Evolutionary conservation across 2,888 invertebrate genomes (phyloP), one percentile per base, ranked within the genome.

Genomic region (Phalangium opilio): DNA sequence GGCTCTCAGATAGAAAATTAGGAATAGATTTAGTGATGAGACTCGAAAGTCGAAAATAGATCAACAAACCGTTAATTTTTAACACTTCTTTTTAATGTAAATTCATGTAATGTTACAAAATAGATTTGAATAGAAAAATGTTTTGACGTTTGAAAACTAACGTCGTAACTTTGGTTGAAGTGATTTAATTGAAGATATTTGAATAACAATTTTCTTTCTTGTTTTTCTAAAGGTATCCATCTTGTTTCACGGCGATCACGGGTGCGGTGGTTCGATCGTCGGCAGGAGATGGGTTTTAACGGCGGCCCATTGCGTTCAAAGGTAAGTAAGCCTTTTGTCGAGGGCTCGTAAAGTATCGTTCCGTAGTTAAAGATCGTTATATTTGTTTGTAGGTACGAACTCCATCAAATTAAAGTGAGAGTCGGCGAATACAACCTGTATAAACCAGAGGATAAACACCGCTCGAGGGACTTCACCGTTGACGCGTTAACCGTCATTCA

Each of bases 351-450:
- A n/a, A n/a, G n/a, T n/a, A n/a, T n/a, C n/a, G n/a, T n/a, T n/a
- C n/a, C n/a, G n/a, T n/a, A n/a, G n/a, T n/a, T n/a, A n/a, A n/a
- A n/a, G n/a, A n/a, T n/a, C n/a, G n/a, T n/a, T n/a, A n/a, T n/a
- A n/a, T n/a, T n/a, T n/a, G n/a, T n/a, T 19, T 40, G 7, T 32
- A 52, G 52, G 18, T 50, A 47, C 33, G 33, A 43, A 7, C 33
- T 44, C 18, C 43, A 44, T 5, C 47, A 52, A 8, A 55, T 52
- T 44, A 46, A 44, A 1, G 53, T 56, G 1, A 44, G 57, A 27
- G 67, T 79, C 0, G 83, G 83, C 0, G 75, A 79, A 56, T 77
- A 83, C 48, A 78, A 83, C 61, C 72, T 84, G 50, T 74, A 74
- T 0, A 69, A 70, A 27, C 69, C 68, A 10, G 74, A 75, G 17